phyloP scores from a whole-genome alignment of 2,888 invertebrate genomes.

The Hanleya hanleyi region DNA sequence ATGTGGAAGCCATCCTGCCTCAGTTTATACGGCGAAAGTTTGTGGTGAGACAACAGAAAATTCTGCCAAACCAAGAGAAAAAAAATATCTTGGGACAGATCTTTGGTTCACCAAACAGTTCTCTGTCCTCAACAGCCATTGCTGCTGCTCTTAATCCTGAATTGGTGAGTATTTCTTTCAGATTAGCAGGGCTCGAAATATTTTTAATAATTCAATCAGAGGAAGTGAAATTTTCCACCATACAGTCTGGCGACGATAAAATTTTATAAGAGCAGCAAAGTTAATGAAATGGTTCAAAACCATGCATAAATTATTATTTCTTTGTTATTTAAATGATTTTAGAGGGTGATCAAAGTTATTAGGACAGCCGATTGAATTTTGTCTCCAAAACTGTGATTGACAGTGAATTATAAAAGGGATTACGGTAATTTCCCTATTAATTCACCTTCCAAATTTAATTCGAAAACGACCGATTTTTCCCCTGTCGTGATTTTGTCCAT shows the following conservation, averaged over 20 bases:
- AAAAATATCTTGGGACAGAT: constrained; percentile 42
- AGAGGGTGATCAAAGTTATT: too few species aligned
- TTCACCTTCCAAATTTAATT: too few species aligned
- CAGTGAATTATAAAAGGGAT: too few species aligned
- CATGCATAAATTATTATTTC: too few species aligned
- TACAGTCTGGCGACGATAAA: neutral
- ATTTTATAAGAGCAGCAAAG: neutral
- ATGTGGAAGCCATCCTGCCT: constrained; percentile 74
- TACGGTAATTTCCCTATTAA: too few species aligned
- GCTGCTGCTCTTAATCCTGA: constrained; percentile 67
- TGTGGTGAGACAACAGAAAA: constrained; percentile 57
- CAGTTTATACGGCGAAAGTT: constrained; percentile 69
- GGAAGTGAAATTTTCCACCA: neutral
- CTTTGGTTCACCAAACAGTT: constrained; percentile 42
- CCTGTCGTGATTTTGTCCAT: too few species aligned
- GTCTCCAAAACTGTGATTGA: too few species aligned
- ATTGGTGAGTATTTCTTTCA: constrained; percentile 58
- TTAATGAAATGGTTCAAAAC: too few species aligned
- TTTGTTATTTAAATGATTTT: too few species aligned
- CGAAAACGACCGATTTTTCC: too few species aligned
- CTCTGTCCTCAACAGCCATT: constrained; percentile 55
- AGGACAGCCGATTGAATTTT: too few species aligned
- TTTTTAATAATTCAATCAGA: neutral
- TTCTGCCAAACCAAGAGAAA: constrained; percentile 66
- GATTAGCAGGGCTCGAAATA: neutral